Conservation (phyloP, 2,797 vertebrate genomes). For the Chrosomus eos region DNA sequence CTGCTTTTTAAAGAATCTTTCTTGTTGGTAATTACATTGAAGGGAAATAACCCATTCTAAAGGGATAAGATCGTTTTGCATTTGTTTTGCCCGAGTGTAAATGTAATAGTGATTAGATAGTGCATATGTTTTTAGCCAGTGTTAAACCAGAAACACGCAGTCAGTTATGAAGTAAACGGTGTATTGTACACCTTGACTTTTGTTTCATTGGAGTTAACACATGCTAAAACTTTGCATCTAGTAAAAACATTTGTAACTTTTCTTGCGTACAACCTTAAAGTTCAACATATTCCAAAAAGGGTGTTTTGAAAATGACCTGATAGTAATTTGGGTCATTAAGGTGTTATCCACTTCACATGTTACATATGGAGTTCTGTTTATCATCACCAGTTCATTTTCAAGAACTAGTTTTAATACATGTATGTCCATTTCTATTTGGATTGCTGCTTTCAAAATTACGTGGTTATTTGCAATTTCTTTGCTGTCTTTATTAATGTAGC, state of each 20-base stretch:
- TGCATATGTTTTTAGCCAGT: slow-evolving; percentile 18
- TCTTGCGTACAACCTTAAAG: slow-evolving; percentile 36
- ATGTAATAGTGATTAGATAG: background rate
- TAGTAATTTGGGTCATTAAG: background rate
- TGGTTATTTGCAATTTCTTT: slow-evolving; percentile 1
- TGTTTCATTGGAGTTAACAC: slow-evolving; percentile 39
- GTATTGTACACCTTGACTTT: background rate
- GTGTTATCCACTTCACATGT: background rate
- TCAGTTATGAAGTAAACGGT: background rate
- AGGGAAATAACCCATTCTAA: slow-evolving; percentile 51
- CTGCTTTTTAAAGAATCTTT: slow-evolving; percentile 66
- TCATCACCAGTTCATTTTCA: slow-evolving; percentile 3
- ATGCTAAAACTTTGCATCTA: slow-evolving; percentile 11
- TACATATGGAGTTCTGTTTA: background rate
- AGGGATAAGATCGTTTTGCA: slow-evolving; percentile 50
- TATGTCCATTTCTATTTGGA: background rate
- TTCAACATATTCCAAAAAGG: background rate
- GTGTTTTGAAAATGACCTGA: background rate
- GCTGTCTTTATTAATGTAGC: slow-evolving; percentile 20
- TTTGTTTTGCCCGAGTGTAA: slow-evolving; percentile 23
- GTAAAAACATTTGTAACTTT: slow-evolving; percentile 49
- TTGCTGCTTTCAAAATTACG: background rate
- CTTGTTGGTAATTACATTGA: slow-evolving; percentile 55
- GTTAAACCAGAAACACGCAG: slow-evolving; percentile 5
- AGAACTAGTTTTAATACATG: slow-evolving; percentile 21